Evolutionary conservation across 2,797 vertebrate species (phyloP).

Genomic region (Cossypha dichroa): DNA sequence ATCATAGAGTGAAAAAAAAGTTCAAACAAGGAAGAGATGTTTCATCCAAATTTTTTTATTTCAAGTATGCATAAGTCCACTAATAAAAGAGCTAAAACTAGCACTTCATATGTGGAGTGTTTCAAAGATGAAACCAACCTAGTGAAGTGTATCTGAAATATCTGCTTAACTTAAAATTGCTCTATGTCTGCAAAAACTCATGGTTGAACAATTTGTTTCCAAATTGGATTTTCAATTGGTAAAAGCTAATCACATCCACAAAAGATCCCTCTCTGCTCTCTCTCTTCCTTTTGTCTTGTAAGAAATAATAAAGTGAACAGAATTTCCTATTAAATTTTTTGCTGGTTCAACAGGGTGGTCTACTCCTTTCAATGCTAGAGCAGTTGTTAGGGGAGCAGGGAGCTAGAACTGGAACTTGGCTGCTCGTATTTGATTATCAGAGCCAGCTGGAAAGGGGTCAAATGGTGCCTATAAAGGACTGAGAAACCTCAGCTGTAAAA

Average conservation of each 20-base stretch:
- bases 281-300: not conserved
- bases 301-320: not conserved
- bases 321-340: not conserved
- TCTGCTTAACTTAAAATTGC: not conserved
- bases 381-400: not conserved
- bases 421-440: slow-evolving; percentile 3
- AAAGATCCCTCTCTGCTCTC: not conserved
- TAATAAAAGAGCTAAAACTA: not conserved
- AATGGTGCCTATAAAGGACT: slow-evolving; percentile 24
- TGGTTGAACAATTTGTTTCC: not conserved
- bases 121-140: not conserved
- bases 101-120: not conserved
- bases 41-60: not conserved
- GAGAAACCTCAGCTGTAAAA: slow-evolving; percentile 40
- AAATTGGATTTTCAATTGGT: not conserved
- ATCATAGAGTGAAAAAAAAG: not conserved
- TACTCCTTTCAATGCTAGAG: not conserved
- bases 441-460: slow-evolving; percentile 54
- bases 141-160: not conserved
- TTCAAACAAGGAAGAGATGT: not conserved
- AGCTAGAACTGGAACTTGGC: not conserved
- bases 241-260: not conserved
- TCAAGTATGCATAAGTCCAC: not conserved
- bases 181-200: not conserved
- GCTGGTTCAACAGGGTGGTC: slow-evolving; percentile 42